Conservation (phyloP, 2,797 vertebrate genomes). For the Chaetophractus vellerosus region DNA sequence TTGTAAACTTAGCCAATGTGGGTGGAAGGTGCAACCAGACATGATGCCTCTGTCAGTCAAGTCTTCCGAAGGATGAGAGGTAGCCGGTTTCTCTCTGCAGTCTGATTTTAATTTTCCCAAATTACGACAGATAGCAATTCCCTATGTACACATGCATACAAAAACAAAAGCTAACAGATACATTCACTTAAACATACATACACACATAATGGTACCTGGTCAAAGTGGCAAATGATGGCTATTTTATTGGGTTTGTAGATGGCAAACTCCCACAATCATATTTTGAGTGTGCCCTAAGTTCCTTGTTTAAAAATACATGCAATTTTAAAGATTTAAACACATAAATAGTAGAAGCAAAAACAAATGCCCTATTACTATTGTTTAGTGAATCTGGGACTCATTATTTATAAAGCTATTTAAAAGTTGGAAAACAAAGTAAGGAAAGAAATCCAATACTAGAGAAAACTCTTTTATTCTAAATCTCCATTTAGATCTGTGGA, state of each 20-base stretch:
- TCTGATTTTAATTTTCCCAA: slow-evolving; percentile 41
- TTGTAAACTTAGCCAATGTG: slow-evolving; percentile 45
- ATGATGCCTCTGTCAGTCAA: not conserved
- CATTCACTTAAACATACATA: not conserved
- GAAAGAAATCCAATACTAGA: not conserved
- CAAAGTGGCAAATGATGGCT: not conserved
- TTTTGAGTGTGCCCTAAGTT: not conserved
- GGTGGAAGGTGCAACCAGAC: not conserved
- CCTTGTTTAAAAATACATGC: not conserved
- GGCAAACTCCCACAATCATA: not conserved
- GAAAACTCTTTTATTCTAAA: slow-evolving; percentile 23
- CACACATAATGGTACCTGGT: not conserved
- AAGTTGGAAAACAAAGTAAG: slow-evolving; percentile 55
- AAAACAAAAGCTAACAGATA: not conserved
- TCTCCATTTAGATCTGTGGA: slow-evolving; percentile 22
- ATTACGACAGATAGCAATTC: slow-evolving; percentile 45
- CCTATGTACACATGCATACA: not conserved
- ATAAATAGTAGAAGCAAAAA: slow-evolving; percentile 28
- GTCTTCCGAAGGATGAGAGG: slow-evolving; percentile 50
- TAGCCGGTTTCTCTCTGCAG: slow-evolving; percentile 21
- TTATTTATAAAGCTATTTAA: slow-evolving; percentile 37
- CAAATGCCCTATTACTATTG: not conserved
- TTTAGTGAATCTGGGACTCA: not conserved
- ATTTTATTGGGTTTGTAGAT: not conserved
- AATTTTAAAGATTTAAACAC: slow-evolving; percentile 24